Conservation (phyloP, 2,113 vertebrate genomes). For the Gallinago jamesoni region DNA sequence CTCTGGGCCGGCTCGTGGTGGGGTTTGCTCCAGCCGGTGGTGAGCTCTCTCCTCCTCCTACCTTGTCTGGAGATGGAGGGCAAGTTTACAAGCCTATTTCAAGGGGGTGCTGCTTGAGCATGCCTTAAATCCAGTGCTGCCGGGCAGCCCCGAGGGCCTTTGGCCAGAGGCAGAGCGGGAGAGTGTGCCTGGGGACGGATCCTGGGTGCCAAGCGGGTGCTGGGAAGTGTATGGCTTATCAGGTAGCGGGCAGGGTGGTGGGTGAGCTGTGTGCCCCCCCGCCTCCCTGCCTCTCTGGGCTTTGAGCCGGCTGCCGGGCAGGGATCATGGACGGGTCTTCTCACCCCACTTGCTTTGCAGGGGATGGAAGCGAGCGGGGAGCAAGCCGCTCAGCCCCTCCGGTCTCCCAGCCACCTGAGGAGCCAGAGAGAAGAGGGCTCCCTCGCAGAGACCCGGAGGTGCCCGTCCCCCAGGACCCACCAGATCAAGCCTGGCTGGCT, state of each 20-base stretch:
- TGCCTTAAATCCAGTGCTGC: background rate
- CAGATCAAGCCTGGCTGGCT: background rate
- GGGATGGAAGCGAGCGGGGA: background rate
- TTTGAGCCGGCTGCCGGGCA: background rate
- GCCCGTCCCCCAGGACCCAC: background rate
- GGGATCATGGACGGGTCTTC: background rate
- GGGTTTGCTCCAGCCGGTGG: background rate
- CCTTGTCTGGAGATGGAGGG: background rate
- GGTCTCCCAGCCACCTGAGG: background rate
- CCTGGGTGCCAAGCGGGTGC: background rate
- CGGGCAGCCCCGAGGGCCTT: background rate
- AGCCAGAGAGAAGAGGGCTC: background rate
- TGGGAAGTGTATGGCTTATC: conserved; percentile 61
- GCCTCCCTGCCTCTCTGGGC: background rate
- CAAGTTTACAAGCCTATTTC: background rate
- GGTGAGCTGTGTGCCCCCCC: background rate
- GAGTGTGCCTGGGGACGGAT: accelerated
- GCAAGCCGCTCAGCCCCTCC: background rate
- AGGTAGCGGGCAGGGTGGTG: background rate
- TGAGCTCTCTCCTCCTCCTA: background rate
- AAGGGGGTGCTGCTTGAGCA: background rate
- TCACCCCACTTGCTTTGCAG: background rate
- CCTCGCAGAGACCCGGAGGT: accelerated
- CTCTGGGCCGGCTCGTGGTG: background rate
- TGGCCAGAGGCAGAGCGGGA: background rate